Base-by-base conservation (phyloP, 2,113 vertebrate genomes). In the Merops nubicus region DNA sequence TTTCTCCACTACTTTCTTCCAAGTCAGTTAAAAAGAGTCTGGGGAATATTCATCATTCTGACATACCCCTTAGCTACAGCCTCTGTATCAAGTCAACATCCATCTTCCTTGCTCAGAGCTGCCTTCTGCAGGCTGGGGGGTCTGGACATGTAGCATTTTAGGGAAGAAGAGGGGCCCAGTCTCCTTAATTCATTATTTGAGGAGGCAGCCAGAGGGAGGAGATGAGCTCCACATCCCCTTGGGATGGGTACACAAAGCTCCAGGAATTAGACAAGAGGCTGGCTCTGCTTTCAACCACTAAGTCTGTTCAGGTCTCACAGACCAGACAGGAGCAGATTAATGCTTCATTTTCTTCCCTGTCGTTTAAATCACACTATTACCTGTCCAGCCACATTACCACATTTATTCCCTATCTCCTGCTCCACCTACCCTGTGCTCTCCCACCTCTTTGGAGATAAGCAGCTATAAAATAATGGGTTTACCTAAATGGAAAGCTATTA, bases 41-140 rank as follows among this genome's bases (percentile, higher is more conserved):
- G 8, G 6, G 60, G 57, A 93, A 87, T 92, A 79, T 94, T 93
- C 79, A 93, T 94, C 93, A 93, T 60, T 16, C 36, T 96, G 95
- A 75, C 94, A 89, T 16, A 54, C 8, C 53, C 65, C 79, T 73
- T 62, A 88, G 92, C 82, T 48, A n/a, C 11, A 85, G 25, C 54
- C 63, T 75, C 59, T 16, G 19, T 23, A 45, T 21, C 28, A 65
- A 90, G 70, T 15, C 34, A 5, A 72, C 73, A 93, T 89, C 69
- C 82, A 94, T 90, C 97, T 90, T 89, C 69, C 29, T 43, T 1
- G 3, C 78, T 48, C 85, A 28, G 36, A 69, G 51, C 45, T 57
- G 68, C 63, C 48, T 53, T 34, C 70, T 75, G 54, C 85, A 78
- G 28, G 2, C 34, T 28, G 25, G 48, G 62, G n/a, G 62, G n/a